Base-by-base conservation (phyloP, 2,888 invertebrate genomes). In the Andrena haemorrhoa region DNA sequence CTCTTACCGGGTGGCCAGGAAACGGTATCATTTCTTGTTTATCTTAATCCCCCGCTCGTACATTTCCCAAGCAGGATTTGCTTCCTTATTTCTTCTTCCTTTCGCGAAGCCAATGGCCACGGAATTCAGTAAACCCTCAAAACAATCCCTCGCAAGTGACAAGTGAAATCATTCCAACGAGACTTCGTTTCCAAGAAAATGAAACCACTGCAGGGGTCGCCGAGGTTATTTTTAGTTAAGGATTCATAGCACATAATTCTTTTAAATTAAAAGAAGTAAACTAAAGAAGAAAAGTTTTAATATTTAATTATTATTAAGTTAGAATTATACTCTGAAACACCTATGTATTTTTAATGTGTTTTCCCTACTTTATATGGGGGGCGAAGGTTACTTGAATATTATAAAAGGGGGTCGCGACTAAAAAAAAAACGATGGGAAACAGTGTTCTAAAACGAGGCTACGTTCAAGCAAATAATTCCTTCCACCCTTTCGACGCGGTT, bases 1-100 rank as follows among this genome's bases (percentile, higher is more conserved):
- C 63, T 31, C 29, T 64, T 49, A 58, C 8, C 12, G 4, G 26
- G 10, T 8, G 23, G 20, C 29, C 20, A 2, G 33, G 20, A 47
- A n/a, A 33, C n/a, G n/a, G 26, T 64, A 33, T 47, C 63, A 63
- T 53, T 73, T 73, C 73, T 47, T 41, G 61, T 53, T 63, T 31
- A 3, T 31, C 12, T 10, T 73, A 63, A 75, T 63, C 31, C 61
- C 53, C 20, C 16, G 51, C 29, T 31, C 26, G 31, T 23, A 31
- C 33, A 35, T 47, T 23, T 49, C 33, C n/a, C 8, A 31, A 7
- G 12, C 23, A 2, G 61, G 20, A 51, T 49, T 10, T 29, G 7
- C 26, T 16, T 73, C 41, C 29, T 33, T 16, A 31, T 47, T 74
- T 53, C 23, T 23, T 12, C 10, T 20, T 26, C 20, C n/a, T 23